phyloP scores from a whole-genome alignment of 2,888 invertebrate genomes.

The Lasioglossum lativentre region DNA sequence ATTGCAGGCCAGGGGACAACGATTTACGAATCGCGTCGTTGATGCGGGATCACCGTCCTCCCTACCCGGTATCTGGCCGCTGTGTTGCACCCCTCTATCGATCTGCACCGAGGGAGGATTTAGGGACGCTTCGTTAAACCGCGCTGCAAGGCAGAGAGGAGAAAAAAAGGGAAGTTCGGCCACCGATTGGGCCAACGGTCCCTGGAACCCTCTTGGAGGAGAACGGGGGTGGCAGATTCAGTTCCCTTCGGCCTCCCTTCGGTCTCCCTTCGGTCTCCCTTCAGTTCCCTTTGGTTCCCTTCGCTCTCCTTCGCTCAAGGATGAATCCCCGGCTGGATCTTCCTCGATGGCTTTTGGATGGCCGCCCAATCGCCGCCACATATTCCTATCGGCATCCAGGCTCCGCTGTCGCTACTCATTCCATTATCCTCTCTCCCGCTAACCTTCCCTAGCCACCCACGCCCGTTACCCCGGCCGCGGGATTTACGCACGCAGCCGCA shows the following conservation, averaged over 20 bases:
- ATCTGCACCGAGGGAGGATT: slow-evolving; percentile 77
- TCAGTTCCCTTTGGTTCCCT: neutral
- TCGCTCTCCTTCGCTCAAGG: slow-evolving; percentile 46
- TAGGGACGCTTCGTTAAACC: slow-evolving; percentile 81
- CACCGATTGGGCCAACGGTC: slow-evolving; percentile 68
- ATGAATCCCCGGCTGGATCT: slow-evolving; percentile 57
- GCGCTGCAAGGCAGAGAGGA: slow-evolving; percentile 44
- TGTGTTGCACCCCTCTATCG: slow-evolving; percentile 67
- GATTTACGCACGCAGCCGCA: slow-evolving; percentile 70
- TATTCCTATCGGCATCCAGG: slow-evolving; percentile 72
- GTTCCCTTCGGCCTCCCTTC: neutral
- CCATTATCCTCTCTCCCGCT: slow-evolving; percentile 49
- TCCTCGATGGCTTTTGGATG: slow-evolving; percentile 80
- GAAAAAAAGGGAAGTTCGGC: slow-evolving; percentile 57
- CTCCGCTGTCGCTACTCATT: slow-evolving; percentile 46
- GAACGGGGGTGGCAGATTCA: neutral
- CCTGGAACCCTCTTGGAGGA: slow-evolving; percentile 58
- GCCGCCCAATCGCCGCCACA: slow-evolving; percentile 83
- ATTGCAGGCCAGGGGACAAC: slow-evolving; percentile 71
- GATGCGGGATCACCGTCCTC: slow-evolving; percentile 63
- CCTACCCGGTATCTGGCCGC: slow-evolving; percentile 29
- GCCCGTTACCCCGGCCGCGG: slow-evolving; percentile 36
- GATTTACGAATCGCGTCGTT: slow-evolving; percentile 72
- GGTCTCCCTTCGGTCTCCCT: neutral
- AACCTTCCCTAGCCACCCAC: slow-evolving; percentile 25